Conservation (phyloP, 2,113 vertebrate genomes). For the Tenebrosternarchus preto region DNA sequence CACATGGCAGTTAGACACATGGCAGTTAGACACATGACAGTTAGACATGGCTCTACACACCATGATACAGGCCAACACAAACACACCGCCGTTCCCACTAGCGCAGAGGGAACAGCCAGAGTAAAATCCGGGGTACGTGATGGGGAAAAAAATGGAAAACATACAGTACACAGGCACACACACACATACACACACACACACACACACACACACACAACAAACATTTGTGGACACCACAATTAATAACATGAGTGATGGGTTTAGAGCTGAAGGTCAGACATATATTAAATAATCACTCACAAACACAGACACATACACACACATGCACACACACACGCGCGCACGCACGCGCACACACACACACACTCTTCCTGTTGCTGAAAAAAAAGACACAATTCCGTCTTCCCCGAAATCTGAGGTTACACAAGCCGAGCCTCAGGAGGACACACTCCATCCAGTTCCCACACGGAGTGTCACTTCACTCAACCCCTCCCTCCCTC, state of each 20-base stretch:
- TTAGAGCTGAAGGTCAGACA: conserved; percentile 22
- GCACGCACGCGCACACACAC: conserved; percentile 39
- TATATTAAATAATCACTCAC: conserved; percentile 10
- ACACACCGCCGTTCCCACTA: conserved; percentile 72
- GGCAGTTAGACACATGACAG: conserved; percentile 43
- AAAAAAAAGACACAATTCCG: conserved; percentile 9
- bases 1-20: conserved; percentile 60
- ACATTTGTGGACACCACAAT: conserved; percentile 1
- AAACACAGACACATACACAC: conserved; percentile 8
- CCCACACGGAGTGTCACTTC: conserved; percentile 72
- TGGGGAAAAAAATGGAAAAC: conserved; percentile 65
- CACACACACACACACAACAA: conserved; percentile 54
- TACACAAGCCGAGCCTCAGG: conserved; percentile 54
- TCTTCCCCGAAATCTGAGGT: conserved; percentile 49
- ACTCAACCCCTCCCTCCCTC: conserved; percentile 57
- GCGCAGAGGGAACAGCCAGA: conserved; percentile 62
- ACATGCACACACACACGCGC: conserved; percentile 10
- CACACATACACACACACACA: conserved; percentile 36
- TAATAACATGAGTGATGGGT: background rate
- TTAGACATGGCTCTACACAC: conserved; percentile 54
- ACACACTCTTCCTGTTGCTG: background rate
- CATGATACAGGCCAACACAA: conserved; percentile 62
- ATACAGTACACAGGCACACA: conserved; percentile 11
- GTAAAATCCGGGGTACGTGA: conserved; percentile 68
- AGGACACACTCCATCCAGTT: conserved; percentile 73